Evolutionary conservation across 2,113 vertebrate species (phyloP), one percentile per base, ranked within the genome.

Genomic region (Gymnorhina tibicen): DNA sequence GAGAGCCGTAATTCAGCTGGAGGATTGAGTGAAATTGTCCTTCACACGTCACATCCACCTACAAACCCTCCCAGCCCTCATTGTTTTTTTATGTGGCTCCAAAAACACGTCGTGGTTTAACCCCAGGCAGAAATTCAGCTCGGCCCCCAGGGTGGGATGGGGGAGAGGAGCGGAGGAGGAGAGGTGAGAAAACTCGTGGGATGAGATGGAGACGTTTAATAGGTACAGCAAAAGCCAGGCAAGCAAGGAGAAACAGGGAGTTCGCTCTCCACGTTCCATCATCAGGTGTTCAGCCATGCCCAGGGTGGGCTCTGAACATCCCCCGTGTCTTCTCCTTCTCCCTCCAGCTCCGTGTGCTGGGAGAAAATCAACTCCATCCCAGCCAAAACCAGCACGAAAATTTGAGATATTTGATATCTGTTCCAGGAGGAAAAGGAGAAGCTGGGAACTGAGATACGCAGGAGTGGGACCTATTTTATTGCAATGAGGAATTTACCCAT

Each of bases 1-100:
- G 49, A 56, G 89, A 96, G 90, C 89, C 33, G 8, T 33, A 95
- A 93, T 72, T 96, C 77, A 92, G 93, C 94, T 79, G 90, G 27
- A 81, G 95, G 94, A 97, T 85, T 91, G 97, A 97, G 86, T 85
- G 91, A 87, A 60, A 50, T 63, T 93, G 93, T 87, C 97, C 94
- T 95, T 93, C 93, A 79, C 59, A 89, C 55, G 18, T 85, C 94
- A 78, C 49, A 80, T 28, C 58, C 87, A 70, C 94, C 95, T 68
- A 76, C 93, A 67, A 68, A 86, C 13, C 28, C 41, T 75, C 91
- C 67, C 96, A 92, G 87, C 93, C 95, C 83, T 89, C 92, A 37
- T 94, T 97, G 96, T 91, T 97, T 96, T 96, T 82, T 82, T 46
- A 58, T 68, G 72, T 46, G 76, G 47, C 81, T 85, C 83, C 72